Conservation (phyloP, 2,113 vertebrate species). For the Pyrgilauda ruficollis region DNA sequence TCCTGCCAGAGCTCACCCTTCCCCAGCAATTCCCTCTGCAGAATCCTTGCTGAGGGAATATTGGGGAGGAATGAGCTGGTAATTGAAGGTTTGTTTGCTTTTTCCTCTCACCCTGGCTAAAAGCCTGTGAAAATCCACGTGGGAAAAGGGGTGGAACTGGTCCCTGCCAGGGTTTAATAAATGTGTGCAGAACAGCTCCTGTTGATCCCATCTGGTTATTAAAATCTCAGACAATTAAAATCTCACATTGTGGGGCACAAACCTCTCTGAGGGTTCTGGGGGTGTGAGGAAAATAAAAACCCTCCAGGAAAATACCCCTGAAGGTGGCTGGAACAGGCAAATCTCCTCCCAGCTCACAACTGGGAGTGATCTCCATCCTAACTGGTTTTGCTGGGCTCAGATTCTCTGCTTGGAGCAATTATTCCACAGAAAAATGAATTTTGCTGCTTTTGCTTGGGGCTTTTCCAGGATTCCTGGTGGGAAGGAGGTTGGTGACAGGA, state of each 20-base stretch:
- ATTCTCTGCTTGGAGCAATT: background rate
- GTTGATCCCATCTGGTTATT: background rate
- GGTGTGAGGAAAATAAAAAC: background rate
- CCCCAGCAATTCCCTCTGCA: background rate
- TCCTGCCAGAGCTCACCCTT: background rate
- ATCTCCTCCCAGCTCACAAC: background rate
- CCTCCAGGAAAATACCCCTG: background rate
- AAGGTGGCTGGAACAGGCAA: background rate
- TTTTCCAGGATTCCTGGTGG: background rate
- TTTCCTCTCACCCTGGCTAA: background rate
- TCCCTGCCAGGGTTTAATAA: background rate
- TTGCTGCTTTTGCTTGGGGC: background rate
- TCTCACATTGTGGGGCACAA: background rate
- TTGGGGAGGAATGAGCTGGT: background rate
- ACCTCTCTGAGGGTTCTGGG: background rate
- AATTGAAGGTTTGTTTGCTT: conserved; percentile 10
- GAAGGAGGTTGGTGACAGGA: background rate
- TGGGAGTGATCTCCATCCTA: accelerated
- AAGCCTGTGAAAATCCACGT: background rate
- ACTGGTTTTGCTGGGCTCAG: background rate
- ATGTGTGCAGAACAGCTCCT: background rate
- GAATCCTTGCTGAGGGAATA: background rate
- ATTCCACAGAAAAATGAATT: background rate
- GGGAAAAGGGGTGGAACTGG: background rate
- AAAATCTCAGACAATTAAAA: background rate